Evolutionary conservation across 2,113 vertebrate species (phyloP).

Genomic region (Marmota monax): DNA sequence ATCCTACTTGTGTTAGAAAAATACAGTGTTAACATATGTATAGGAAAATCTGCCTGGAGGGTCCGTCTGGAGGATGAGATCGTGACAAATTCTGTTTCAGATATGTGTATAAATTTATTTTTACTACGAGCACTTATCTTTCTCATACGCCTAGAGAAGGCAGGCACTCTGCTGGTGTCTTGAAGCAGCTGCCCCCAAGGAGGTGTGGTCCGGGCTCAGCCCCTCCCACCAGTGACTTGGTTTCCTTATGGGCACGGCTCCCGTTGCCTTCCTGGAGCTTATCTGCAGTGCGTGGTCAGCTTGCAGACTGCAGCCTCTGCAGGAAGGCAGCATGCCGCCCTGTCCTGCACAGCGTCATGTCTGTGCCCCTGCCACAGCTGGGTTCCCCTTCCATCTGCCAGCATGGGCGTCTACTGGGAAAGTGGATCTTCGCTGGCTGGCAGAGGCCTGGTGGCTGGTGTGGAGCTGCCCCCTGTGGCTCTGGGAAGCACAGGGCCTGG

Average conservation of each 20-base stretch:
- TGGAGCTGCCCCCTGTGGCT: not conserved
- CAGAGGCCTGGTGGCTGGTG: not conserved
- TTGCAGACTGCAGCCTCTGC: not conserved
- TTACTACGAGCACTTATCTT: not conserved
- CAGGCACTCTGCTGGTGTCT: not conserved
- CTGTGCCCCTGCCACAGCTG: not conserved
- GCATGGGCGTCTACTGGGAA: accelerated
- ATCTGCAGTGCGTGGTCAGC: not conserved
- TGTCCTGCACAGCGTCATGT: not conserved
- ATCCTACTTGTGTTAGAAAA: not conserved
- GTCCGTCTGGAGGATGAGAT: conserved; percentile 13
- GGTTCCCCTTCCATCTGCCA: not conserved
- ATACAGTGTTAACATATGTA: not conserved
- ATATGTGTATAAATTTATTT: conserved; percentile 10
- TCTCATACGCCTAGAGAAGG: not conserved
- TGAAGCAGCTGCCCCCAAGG: not conserved
- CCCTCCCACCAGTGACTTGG: not conserved
- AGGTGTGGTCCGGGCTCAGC: too few species aligned
- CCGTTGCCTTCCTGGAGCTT: not conserved
- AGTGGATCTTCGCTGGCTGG: not conserved
- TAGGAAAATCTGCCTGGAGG: not conserved
- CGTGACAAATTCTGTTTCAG: not conserved
- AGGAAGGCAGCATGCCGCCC: not conserved
- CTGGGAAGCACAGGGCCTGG: not conserved
- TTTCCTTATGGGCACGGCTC: not conserved